Base-by-base conservation (phyloP, 2,888 invertebrate species). In the Amiota communis region DNA sequence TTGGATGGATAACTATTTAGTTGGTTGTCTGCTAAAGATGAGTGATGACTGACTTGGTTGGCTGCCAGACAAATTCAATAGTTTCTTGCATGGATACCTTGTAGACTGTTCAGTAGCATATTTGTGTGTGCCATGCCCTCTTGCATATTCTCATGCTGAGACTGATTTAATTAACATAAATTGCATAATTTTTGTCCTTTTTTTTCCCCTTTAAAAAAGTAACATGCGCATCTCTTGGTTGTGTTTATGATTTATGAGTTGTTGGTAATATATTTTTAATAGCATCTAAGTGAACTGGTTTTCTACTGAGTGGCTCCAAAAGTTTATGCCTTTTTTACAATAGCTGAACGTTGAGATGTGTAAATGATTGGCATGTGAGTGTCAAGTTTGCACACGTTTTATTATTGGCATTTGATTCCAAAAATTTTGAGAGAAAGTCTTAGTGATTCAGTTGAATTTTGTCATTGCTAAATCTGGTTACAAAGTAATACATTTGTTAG, bases 121-220 rank as follows among this genome's bases (percentile, higher is more conserved):
- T 9, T 53, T 53, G 53, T 4, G 36, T 36, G 8, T 36, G 36
- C 6, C n/a, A 53, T 15, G 53, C 9, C 9, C n/a, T 6, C 15
- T 53, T 53, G 53, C 9, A n/a, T 15, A 12, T 53, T 53, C n/a
- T 53, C 53, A 15, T 53, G 23, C 20, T 20, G 23, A 17, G 9
- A 12, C 59, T 17, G 59, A 12, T 59, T 59, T 59, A 59, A 59
- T 59, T 59, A 17, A 20, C 59, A 59, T 59, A 59, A 59, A 59
- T 59, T 59, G 59, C 59, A 17, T 59, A 15, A 59, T 59, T 8
- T 59, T 17, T 59, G 59, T 59, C 59, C 59, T 23, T 59, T 59
- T 59, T 59, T 17, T 17, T 59, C 17, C 9, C 11, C 12, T 8
- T 9, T 8, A 53, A 11, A 53, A 6, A 15, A 13, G 53, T 8